Conservation (phyloP, 2,113 vertebrate genomes). For the Nansenia antarctica region DNA sequence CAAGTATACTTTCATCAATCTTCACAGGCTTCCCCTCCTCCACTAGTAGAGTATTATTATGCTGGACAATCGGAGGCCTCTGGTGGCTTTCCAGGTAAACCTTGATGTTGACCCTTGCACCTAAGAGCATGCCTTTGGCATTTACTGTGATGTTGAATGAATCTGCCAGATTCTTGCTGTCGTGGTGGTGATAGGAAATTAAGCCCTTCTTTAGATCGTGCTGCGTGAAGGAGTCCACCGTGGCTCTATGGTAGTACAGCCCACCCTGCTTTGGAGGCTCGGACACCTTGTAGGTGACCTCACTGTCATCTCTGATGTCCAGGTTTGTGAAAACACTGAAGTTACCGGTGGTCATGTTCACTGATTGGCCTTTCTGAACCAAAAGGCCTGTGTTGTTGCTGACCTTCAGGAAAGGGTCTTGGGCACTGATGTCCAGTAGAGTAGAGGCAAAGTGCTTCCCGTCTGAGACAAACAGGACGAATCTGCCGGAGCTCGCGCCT, state of each 20-base stretch:
- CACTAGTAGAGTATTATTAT: constrained; percentile 77
- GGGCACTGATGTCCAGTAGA: constrained; percentile 83
- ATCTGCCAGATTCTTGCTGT: constrained; percentile 76
- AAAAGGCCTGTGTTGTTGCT: constrained; percentile 84
- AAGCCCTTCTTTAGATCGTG: constrained; percentile 73
- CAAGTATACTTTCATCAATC: constrained; percentile 79
- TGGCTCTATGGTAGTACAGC: constrained; percentile 67
- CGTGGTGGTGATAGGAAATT: constrained; percentile 80
- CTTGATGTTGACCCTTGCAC: constrained; percentile 69
- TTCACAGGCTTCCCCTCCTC: constrained; percentile 88
- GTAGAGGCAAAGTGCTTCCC: constrained; percentile 83
- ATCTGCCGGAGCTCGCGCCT: constrained; percentile 78
- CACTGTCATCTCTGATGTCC: constrained; percentile 78
- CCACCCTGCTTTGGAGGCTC: constrained; percentile 75
- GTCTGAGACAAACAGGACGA: constrained; percentile 90
- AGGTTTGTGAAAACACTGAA: constrained; percentile 84
- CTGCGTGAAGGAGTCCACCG: constrained; percentile 76
- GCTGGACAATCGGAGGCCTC: constrained; percentile 69
- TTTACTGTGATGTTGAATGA: constrained; percentile 78
- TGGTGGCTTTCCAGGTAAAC: constrained; percentile 84
- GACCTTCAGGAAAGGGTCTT: constrained; percentile 78
- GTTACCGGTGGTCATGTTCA: constrained; percentile 72
- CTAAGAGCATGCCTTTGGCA: constrained; percentile 67
- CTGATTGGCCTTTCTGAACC: constrained; percentile 80
- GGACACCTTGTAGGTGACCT: constrained; percentile 73